Percentiles rank a stretch among this genome's conserved stretches.
These are phyloP conservation scores for Meleagris gallopavo DNA, from an alignment of 2,113 vertebrate genomes.

Conservation along the genomic window DNA sequence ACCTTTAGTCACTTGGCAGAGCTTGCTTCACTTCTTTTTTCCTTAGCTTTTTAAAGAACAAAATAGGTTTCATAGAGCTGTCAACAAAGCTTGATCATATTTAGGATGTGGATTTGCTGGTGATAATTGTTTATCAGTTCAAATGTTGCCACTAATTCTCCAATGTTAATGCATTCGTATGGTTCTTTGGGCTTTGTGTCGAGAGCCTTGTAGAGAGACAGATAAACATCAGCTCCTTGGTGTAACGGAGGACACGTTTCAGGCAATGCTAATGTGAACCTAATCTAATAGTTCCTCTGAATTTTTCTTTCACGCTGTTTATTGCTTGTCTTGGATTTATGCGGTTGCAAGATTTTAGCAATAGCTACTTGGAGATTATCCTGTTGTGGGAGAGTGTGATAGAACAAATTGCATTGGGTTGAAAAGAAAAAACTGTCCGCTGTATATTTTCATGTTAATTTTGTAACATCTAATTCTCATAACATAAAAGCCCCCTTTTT, in stretches of 20 bases:
- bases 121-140: neutral
- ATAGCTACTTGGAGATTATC: neutral
- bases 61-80: neutral
- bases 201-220: neutral
- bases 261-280: neutral
- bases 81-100: neutral
- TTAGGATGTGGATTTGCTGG: neutral
- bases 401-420: neutral
- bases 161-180: neutral
- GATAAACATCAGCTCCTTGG: neutral
- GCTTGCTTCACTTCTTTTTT: neutral
- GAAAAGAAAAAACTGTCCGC: neutral
- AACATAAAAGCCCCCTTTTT: neutral
- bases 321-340: conserved; percentile 11
- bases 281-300: conserved; percentile 1
- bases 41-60: neutral
- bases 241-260: neutral
- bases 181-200: neutral
- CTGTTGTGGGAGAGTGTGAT: neutral
- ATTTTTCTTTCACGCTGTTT: neutral
- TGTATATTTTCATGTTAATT: neutral
- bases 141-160: neutral
- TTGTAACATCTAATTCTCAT: neutral
- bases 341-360: neutral
- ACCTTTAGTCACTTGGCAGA: neutral